phyloP scores from a whole-genome alignment of 2,888 invertebrate genomes.

The Pachydiplax longipennis region DNA sequence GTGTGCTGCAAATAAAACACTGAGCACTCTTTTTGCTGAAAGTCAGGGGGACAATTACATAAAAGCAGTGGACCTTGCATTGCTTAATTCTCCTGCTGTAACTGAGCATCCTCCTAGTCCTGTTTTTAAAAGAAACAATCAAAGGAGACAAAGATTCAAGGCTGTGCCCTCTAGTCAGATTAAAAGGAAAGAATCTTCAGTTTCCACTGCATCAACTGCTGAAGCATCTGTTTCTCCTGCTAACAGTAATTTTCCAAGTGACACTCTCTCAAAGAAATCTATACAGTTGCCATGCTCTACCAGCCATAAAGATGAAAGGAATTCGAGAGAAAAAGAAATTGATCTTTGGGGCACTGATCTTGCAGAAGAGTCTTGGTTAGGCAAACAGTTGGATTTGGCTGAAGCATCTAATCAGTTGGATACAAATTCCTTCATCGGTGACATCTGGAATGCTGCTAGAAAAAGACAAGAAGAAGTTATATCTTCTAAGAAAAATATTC shows the following conservation, averaged over 20 bases:
- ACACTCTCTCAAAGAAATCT: not conserved
- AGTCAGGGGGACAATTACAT: constrained; percentile 26
- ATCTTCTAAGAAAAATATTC: not conserved
- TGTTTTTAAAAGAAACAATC: not conserved
- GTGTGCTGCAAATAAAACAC: not conserved
- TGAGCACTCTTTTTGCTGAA: not conserved
- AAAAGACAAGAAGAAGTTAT: not conserved
- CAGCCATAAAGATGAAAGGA: not conserved
- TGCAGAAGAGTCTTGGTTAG: not conserved
- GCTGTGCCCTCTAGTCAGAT: not conserved
- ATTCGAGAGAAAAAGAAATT: not conserved
- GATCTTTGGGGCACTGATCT: constrained; percentile 7
- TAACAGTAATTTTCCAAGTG: not conserved
- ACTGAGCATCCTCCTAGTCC: constrained; percentile 7
- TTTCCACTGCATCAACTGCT: not conserved
- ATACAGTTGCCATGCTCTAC: not conserved
- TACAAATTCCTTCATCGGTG: not conserved
- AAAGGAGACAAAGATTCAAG: not conserved
- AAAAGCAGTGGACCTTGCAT: not conserved
- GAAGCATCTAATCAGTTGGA: not conserved
- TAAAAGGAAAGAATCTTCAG: not conserved
- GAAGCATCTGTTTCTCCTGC: not conserved
- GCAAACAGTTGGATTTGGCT: not conserved
- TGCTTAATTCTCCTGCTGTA: not conserved
- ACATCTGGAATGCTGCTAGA: not conserved